phyloP scores from a whole-genome alignment of 2,888 invertebrate species.

The Nezara viridula region DNA sequence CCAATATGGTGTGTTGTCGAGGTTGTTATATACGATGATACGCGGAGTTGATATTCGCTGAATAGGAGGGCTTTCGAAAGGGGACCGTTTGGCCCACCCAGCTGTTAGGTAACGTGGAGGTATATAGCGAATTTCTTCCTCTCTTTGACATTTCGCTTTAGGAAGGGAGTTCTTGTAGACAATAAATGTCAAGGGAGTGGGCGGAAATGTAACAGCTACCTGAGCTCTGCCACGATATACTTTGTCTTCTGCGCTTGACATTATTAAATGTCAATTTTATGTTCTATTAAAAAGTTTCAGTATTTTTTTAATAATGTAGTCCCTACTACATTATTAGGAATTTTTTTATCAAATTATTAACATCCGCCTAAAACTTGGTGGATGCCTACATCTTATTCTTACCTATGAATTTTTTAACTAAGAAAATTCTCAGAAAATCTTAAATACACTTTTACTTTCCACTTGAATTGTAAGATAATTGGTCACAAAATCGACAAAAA shows the following conservation, averaged over 20 bases:
- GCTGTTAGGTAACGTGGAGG: neutral
- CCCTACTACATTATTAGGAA: too few species aligned
- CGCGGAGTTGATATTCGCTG: neutral
- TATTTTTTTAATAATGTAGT: too few species aligned
- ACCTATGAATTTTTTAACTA: too few species aligned
- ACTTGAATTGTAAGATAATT: too few species aligned
- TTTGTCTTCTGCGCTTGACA: neutral
- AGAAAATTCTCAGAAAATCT: too few species aligned
- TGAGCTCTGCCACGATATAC: neutral
- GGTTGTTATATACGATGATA: neutral
- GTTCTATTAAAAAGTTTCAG: too few species aligned
- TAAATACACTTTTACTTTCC: too few species aligned
- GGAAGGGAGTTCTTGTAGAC: neutral
- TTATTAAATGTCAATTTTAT: neutral
- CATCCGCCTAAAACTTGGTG: too few species aligned
- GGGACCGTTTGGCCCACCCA: neutral
- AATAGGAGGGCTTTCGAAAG: neutral
- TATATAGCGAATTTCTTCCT: neutral
- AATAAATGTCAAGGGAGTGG: constrained; percentile 41
- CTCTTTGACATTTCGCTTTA: constrained; percentile 36
- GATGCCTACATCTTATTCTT: too few species aligned
- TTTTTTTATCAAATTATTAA: too few species aligned
- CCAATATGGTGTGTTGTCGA: neutral
- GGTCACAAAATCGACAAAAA: too few species aligned
- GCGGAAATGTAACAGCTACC: constrained; percentile 24